Evolutionary conservation across 35 echinoderm and acorn worm species (phyloP), one percentile per base, ranked within the genome.

Genomic region (Nesometra sesokonis): DNA sequence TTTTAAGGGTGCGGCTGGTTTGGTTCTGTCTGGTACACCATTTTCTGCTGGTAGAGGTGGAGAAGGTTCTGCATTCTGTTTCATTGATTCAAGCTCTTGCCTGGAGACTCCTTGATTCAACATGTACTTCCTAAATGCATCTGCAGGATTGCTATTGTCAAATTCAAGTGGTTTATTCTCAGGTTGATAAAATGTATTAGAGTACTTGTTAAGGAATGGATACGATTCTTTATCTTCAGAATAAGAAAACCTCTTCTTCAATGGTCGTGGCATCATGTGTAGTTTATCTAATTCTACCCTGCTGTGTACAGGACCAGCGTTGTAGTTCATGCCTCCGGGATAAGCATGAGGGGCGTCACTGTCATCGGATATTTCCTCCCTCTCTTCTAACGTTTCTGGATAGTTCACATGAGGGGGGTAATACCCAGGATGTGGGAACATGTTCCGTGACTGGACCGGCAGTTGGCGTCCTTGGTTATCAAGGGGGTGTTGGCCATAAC

Each of bases 241-340:
- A 76, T 94, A 93, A 4, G 96, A 99, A 32, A 94, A 85, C 13
- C 96, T 46, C 77, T 93, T 99, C 86, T 92, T 94, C 17, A 99
- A 76, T 11, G 96, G 96, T 35, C 96, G 92, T n/a, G 96, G 96
- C 90, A 99, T 99, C 27, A 94, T 94, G 32, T 88, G 92, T 29
- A 99, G 83, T 36, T 93, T 84, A 21, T 99, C 88, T 0, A 81
- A 32, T 84, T 99, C 96, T 36, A 88, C 79, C 23, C 32, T 37
- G 32, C 79, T 34, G 32, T 81, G 79, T 8, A 35, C 79, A 37
- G 79, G 79, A 31, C 36, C 32, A 81, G 32, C 9, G 31, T 32
- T 37, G 36, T 35, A 37, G 79, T 34, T 37, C 32, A 81, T 81
- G 1, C 79, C 79, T 17, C 36, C 79, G 27, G 79, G 79, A 13